These are phyloP conservation scores for Rallus crepitans DNA, from an alignment of 2,797 vertebrate species.

Conservation along the genomic window DNA sequence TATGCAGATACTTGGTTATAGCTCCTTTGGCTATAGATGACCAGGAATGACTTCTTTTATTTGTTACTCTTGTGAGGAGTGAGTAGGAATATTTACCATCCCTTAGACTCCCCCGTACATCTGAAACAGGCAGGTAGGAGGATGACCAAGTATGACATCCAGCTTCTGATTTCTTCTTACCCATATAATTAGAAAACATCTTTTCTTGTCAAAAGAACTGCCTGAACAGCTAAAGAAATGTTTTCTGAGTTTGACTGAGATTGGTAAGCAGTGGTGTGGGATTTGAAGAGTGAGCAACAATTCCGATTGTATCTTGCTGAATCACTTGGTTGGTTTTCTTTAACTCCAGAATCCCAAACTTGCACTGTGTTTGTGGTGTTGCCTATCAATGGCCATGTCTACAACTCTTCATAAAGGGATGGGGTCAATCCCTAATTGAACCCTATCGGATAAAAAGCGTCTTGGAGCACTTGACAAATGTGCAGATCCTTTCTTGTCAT, in stretches of 20 bases:
- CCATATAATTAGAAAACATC: background rate
- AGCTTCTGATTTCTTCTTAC: background rate
- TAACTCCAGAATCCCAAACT: background rate
- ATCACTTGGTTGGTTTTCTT: background rate
- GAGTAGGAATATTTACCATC: background rate
- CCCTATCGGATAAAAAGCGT: background rate
- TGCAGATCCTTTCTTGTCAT: background rate
- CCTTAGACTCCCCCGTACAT: background rate
- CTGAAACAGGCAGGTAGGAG: background rate
- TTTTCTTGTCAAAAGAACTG: background rate
- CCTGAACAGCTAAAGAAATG: background rate
- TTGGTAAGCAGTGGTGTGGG: background rate
- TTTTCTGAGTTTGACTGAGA: background rate
- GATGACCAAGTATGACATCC: background rate
- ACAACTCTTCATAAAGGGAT: background rate
- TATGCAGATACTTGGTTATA: background rate
- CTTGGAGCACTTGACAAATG: background rate
- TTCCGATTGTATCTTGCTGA: fast-evolving
- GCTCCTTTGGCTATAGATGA: background rate
- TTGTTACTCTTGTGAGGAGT: background rate
- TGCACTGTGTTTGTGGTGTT: background rate
- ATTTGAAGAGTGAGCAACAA: background rate
- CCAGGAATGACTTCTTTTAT: background rate
- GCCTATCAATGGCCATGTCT: fast-evolving
- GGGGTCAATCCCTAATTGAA: background rate